phyloP scores from a whole-genome alignment of 1,140 invertebrate species.

The Microplitis mediator region DNA sequence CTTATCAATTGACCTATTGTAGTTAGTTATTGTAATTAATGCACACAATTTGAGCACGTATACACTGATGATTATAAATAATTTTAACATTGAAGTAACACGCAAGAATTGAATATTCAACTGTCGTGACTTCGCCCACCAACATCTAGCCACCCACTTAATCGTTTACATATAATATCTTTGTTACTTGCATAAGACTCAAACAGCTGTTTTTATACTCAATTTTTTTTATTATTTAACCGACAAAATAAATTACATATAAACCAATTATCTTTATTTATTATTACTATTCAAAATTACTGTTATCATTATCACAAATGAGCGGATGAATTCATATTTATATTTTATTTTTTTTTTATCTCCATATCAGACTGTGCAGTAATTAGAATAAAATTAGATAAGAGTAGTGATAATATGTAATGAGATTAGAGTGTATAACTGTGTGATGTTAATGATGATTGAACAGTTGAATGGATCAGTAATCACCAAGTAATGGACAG shows the following conservation, averaged over 20 bases:
- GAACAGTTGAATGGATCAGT: too few species aligned
- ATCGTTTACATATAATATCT: neutral
- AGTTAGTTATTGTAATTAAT: neutral
- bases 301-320: too few species aligned
- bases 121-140: neutral
- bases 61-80: neutral
- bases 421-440: too few species aligned
- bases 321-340: too few species aligned
- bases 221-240: neutral
- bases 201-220: neutral
- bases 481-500: too few species aligned
- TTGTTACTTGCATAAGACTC: neutral
- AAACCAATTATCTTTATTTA: neutral
- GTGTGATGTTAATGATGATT: too few species aligned
- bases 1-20: neutral
- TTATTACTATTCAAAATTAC: too few species aligned
- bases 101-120: constrained; percentile 3
- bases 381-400: too few species aligned
- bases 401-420: too few species aligned
- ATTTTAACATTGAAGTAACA: constrained; percentile 1
- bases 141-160: neutral
- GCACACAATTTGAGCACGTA: neutral
- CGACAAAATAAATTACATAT: neutral
- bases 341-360: too few species aligned
- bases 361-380: too few species aligned